phyloP scores from a whole-genome alignment of 2,797 vertebrate species.

The Salmo trutta region DNA sequence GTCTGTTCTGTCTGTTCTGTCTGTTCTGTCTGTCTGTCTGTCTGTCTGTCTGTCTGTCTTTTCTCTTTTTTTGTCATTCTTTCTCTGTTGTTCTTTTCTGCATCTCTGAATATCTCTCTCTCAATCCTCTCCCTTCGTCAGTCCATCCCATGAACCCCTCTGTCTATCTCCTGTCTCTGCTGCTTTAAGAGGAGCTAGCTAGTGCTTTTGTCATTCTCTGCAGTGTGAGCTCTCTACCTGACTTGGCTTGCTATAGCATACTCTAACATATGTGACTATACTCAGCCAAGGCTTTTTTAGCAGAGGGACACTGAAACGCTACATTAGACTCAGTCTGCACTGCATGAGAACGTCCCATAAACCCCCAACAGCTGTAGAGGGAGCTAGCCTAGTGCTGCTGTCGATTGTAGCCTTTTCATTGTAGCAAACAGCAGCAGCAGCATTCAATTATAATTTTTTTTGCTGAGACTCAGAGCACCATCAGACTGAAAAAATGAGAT shows the following conservation, averaged over 20 bases:
- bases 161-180: constrained; percentile 1
- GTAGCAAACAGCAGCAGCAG: neutral
- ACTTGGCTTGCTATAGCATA: neutral
- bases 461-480: neutral
- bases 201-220: neutral
- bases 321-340: constrained; percentile 30
- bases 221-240: neutral
- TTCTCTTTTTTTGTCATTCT: no score
- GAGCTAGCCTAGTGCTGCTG: constrained; percentile 26
- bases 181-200: neutral
- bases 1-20: neutral
- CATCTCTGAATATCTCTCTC: neutral
- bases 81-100: neutral
- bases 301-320: constrained; percentile 30
- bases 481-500: no score
- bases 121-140: neutral
- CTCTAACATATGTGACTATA: neutral
- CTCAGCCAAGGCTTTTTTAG: constrained; percentile 32
- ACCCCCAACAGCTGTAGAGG: constrained; percentile 20
- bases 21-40: neutral
- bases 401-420: neutral
- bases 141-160: no score
- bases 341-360: constrained; percentile 23
- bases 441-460: neutral
- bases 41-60: neutral